Evolutionary conservation across 2,113 vertebrate genomes (phyloP), one percentile per base, ranked within the genome.

Genomic region (Hemibagrus wyckioides): DNA sequence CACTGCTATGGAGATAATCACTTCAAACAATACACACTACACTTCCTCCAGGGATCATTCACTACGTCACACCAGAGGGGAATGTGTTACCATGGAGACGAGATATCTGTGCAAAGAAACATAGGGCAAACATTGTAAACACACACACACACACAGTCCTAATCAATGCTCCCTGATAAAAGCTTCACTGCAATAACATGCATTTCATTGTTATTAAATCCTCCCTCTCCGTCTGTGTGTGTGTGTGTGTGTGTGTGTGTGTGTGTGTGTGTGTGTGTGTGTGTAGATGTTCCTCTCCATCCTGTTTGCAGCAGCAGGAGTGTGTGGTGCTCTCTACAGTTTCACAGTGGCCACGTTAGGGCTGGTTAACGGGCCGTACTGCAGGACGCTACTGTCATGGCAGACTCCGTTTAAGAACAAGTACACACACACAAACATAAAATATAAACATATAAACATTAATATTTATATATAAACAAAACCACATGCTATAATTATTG

Each of bases 201-300:
- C 15, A 10, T 75, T 25, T 75, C n/a, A 44, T 23, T 15, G 28
- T 48, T 75, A 44, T 25, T 13, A 44, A 3, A 48, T n/a, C 0
- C 23, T 48, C 1, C 56, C 19, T 17, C 23, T 25, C 57, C 25
- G 23, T 65, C 17, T 39, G 10, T 69, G 13, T 48, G 9, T 75
- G 23, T 75, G 21, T 73, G 2, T 44, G 69, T 73, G 65, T 69
- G 65, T 69, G 65, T 69, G 48, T 54, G 48, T 84, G 30, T 84
- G n/a, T 75, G 23, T 41, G 48, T 44, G 28, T 69, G 39, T 88
- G 15, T 59, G 44, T 63, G n/a, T 89, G 85, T 89, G 44, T 88
- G 73, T 84, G 33, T 87, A 96, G 96, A 96, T 96, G 96, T 95
- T 96, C 89, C 86, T 97, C 41, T 96, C 96, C 0, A 94, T 96